phyloP scores from a whole-genome alignment of 2,888 invertebrate genomes.

The Eupithecia tripunctaria region DNA sequence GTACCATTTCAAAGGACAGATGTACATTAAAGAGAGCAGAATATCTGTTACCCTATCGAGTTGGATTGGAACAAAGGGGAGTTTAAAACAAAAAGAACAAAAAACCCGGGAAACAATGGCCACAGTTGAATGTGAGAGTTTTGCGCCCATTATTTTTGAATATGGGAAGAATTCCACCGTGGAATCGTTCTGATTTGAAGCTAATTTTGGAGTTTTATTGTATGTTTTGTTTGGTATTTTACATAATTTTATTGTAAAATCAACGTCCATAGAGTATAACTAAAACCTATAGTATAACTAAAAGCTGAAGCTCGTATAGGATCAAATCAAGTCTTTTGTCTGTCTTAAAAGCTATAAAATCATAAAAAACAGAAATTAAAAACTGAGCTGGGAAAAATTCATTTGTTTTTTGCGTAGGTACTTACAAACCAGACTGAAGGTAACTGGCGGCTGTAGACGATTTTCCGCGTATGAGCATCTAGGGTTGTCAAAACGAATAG shows the following conservation, averaged over 20 bases:
- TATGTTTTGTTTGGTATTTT: not conserved
- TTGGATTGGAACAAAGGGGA: slow-evolving; percentile 59
- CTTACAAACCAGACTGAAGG: not conserved
- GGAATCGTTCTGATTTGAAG: slow-evolving; percentile 64
- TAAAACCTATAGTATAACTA: no score
- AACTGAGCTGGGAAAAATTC: not conserved
- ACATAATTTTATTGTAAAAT: not conserved
- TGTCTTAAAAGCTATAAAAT: not conserved
- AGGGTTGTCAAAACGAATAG: slow-evolving; percentile 73
- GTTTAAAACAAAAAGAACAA: slow-evolving; percentile 77
- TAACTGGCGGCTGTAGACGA: slow-evolving; percentile 19
- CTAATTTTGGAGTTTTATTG: slow-evolving; percentile 39
- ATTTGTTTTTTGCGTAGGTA: not conserved
- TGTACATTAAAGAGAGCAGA: slow-evolving; percentile 44
- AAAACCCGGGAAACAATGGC: slow-evolving; percentile 67
- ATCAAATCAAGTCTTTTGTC: not conserved
- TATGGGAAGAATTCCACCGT: slow-evolving; percentile 70
- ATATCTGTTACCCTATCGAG: slow-evolving; percentile 62
- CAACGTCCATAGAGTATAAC: no score
- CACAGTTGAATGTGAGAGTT: slow-evolving; percentile 76
- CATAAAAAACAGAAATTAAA: not conserved
- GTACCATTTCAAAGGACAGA: slow-evolving; percentile 43
- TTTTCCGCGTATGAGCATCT: slow-evolving; percentile 24
- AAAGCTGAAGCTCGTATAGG: not conserved
- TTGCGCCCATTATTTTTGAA: slow-evolving; percentile 66